Base-by-base conservation (phyloP, 2,797 vertebrate genomes). In the Poecile montanus region DNA sequence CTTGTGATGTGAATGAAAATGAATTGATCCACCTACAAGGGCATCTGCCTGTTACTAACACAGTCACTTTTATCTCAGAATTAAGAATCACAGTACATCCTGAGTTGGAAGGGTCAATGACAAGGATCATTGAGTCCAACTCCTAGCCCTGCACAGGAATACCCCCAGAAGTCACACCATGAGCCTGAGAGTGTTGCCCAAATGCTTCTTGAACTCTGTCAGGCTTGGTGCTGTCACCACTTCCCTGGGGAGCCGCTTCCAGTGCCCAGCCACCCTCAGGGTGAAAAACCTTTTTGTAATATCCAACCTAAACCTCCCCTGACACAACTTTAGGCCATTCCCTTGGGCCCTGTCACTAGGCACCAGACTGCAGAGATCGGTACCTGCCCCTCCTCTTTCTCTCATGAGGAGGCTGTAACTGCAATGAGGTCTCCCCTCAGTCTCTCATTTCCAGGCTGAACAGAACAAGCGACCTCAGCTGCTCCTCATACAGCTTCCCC, bases 101-200 rank as follows among this genome's bases (percentile, higher is more conserved):
- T n/a, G 27, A 48, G 21, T 1, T 50, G 30, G 26, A 57, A 50
- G 30, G 18, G 4, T n/a, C n/a, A 16, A 17, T 26, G 30, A 42
- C 30, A 22, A 62, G 32, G 21, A 56, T 36, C 42, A 10, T 6
- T 16, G 12, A 36, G 30, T 36, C 34, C 66, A 71, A 4, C 5
- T 2, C 10, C 13, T 7, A 25, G 32, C 18, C 8, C 15, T 5
- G 1, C 15, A 63, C 21, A 63, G 58, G 5, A 45, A 14, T 21
- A 56, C 5, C 4, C 21, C 36, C 30, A 42, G 6, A 21, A 57
- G 22, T 36, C 44, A 71, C 32, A 44, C 25, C 26, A 6, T 23
- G 36, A 13, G 32, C 13, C 44, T 0, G 0, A 44, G 36, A 19
- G 15, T 0, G 1, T 36, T 78, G 36, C 1, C 12, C 42, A 57